Percentiles rank a stretch among this genome's conserved stretches.
These are phyloP conservation scores for Dendroctonus valens DNA, from an alignment of 1,140 invertebrate species.

Conservation along the genomic window DNA sequence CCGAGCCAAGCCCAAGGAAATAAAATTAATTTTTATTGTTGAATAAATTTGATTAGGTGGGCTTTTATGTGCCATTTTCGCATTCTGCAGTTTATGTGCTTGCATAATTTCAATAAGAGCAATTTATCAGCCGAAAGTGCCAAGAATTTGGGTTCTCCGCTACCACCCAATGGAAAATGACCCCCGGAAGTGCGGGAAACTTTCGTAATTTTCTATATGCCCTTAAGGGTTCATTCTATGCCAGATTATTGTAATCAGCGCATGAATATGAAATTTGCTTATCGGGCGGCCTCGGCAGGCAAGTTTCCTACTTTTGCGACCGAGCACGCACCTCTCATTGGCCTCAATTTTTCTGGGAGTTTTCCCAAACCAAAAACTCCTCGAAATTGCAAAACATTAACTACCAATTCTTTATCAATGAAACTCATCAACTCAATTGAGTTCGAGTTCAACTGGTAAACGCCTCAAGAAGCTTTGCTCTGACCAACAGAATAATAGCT, in stretches of 20 bases:
- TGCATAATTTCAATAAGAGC: too few relatives aligned
- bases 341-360: slow-evolving; percentile 13
- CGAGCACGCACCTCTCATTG: slow-evolving; percentile 15
- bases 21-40: slow-evolving; percentile 12
- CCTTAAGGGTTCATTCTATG: slow-evolving; percentile 6
- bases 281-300: slow-evolving; percentile 6
- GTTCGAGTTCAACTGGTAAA: too few relatives aligned
- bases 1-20: slow-evolving; percentile 3
- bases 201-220: neutral
- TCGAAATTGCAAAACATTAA: too few relatives aligned
- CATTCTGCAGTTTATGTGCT: neutral
- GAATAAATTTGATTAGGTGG: slow-evolving; percentile 7
- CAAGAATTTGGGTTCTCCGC: too few relatives aligned
- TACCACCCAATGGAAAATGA: neutral
- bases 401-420: too few relatives aligned
- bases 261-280: slow-evolving; percentile 17
- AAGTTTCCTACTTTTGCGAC: slow-evolving; percentile 10
- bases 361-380: slow-evolving; percentile 6
- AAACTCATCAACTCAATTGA: too few relatives aligned
- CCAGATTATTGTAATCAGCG: slow-evolving; percentile 7
- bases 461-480: too few relatives aligned
- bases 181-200: neutral
- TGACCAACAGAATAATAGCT: too few relatives aligned
- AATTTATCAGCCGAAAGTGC: too few relatives aligned
- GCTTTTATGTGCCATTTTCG: slow-evolving; percentile 7